phyloP scores from a whole-genome alignment of 2,113 vertebrate species.

The Solenodon paradoxus region DNA sequence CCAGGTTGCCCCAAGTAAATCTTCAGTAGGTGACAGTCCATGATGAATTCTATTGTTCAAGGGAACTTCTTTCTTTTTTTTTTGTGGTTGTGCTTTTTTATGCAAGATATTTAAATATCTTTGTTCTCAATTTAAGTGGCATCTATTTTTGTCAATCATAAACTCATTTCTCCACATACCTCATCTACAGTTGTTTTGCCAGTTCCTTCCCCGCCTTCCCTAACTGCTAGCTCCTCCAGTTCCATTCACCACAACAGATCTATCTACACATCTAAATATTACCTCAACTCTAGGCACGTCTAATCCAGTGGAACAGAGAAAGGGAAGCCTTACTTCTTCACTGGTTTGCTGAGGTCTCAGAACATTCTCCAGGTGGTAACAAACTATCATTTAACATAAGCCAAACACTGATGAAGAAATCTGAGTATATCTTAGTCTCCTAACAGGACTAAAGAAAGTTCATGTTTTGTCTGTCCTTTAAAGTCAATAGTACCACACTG shows the following conservation, averaged over 20 bases:
- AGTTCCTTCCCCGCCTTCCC: neutral
- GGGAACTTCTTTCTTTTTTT: neutral
- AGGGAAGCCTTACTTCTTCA: neutral
- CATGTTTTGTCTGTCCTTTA: neutral
- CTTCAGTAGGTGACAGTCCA: neutral
- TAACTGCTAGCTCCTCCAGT: neutral
- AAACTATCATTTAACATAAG: neutral
- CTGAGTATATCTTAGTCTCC: neutral
- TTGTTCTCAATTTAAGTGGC: neutral
- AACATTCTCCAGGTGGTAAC: neutral
- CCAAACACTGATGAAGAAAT: neutral
- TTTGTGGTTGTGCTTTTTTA: neutral
- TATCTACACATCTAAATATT: too few relatives aligned
- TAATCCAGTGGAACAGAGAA: fast-evolving
- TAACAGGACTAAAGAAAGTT: neutral
- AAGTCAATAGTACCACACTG: neutral
- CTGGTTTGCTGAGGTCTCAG: neutral
- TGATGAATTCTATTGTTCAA: neutral
- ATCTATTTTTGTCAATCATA: neutral
- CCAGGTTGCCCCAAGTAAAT: neutral
- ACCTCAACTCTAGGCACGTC: neutral
- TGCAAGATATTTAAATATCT: neutral
- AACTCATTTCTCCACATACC: neutral
- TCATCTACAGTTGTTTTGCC: neutral
- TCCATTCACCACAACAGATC: neutral